Evolutionary conservation across 2,797 vertebrate genomes (phyloP), one percentile per base, ranked within the genome.

Genomic region (Bradypodion pumilum): DNA sequence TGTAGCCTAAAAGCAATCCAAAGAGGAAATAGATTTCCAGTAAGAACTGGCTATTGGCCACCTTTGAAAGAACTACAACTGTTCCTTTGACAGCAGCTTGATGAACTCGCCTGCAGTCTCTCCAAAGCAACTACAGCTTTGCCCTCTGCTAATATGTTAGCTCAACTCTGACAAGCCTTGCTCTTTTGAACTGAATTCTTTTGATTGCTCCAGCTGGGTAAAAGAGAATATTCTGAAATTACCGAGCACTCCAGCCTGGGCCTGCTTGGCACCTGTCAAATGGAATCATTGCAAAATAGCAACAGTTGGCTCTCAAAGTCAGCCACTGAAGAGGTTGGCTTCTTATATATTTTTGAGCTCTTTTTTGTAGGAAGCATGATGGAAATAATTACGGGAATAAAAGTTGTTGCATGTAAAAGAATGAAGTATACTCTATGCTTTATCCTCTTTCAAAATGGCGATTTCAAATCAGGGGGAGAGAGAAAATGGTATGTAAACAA

Each of bases 181-280:
- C 59, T 84, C 69, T 74, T 80, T 74, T 85, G 78, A 74, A 79
- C 69, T 42, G 83, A 74, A 66, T 85, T 19, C 62, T 69, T 85
- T 66, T 85, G 77, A 85, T 85, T 74, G 77, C 77, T 74, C 46
- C 70, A 66, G 60, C 83, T 80, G 69, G 60, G 83, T 40, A 46
- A 27, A 85, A 66, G 69, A 66, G 60, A 80, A 80, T 29, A 65
- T 32, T 19, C 35, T 74, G 83, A 74, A 80, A 80, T 73, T 65
- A 42, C 60, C 42, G n/a, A 42, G 69, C 37, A 29, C 29, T 80
- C 35, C 21, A 27, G 46, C 60, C 60, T 16, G 7, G 76, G 60
- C 44, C 37, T 80, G 35, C 77, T 80, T 60, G 66, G 27, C 60
- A 80, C 77, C 69, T 80, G 76, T 85, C 80, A 86, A 44, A 29